These are phyloP conservation scores for Dasysyrphus tricinctus DNA, from an alignment of 2,888 invertebrate genomes.

Conservation along the genomic window DNA sequence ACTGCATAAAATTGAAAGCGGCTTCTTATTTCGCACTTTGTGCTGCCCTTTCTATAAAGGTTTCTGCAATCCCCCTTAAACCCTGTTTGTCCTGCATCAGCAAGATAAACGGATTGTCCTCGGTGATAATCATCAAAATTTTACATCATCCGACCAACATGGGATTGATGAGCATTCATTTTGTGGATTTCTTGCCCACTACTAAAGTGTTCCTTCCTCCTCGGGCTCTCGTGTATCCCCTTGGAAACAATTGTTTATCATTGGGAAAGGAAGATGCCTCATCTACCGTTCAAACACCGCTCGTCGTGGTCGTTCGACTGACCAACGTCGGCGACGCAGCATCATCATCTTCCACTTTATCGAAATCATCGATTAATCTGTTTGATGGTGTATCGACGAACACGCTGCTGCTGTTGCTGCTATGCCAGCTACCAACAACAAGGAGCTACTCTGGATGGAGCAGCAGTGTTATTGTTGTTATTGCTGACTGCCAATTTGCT, in stretches of 20 bases:
- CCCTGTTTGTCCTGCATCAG: constrained; percentile 31
- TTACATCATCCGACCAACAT: constrained; percentile 60
- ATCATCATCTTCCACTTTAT: constrained; percentile 72
- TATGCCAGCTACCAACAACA: constrained; percentile 61
- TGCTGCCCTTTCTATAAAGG: constrained; percentile 24
- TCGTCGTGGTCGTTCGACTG: constrained; percentile 14
- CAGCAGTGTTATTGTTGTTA: constrained; percentile 48
- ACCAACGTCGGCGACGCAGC: constrained; percentile 6
- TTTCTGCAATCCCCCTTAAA: neutral
- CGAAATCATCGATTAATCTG: constrained; percentile 75
- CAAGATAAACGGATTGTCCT: constrained; percentile 70
- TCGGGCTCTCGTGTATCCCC: neutral
- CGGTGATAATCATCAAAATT: constrained; percentile 70
- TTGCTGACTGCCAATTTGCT: constrained; percentile 67
- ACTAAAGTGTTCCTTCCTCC: constrained; percentile 8
- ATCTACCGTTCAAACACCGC: constrained; percentile 11
- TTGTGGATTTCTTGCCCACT: constrained; percentile 34
- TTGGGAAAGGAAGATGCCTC: constrained; percentile 44
- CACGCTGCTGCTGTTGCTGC: constrained; percentile 17
- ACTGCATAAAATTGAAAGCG: constrained; percentile 34
- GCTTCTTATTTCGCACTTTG: constrained; percentile 58
- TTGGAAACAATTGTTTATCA: constrained; percentile 33
- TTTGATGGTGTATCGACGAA: constrained; percentile 60
- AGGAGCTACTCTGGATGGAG: constrained; percentile 30
- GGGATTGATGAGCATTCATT: constrained; percentile 61